These are phyloP conservation scores for Monarcha castaneiventris DNA, from an alignment of 2,113 vertebrate genomes.

Conservation along the genomic window DNA sequence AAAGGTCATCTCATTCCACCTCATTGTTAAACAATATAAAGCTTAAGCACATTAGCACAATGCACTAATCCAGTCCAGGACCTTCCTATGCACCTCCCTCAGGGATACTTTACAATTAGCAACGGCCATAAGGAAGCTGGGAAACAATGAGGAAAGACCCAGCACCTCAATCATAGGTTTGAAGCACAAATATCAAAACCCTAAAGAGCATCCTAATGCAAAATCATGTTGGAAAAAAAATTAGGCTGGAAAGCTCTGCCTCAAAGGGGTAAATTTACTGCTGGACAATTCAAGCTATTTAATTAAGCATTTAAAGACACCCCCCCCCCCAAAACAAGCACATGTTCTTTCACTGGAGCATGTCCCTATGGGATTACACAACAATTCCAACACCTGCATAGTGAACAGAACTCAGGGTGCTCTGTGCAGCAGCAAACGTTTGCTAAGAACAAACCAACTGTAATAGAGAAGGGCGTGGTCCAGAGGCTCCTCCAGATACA, in stretches of 20 bases:
- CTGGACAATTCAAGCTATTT: not conserved
- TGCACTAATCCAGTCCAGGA: not conserved
- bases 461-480: not conserved
- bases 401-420: not conserved
- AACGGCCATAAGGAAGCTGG: not conserved
- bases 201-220: not conserved
- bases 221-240: not conserved
- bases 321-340: not conserved
- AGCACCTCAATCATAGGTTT: not conserved
- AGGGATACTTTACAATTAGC: conserved; percentile 1
- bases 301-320: not conserved
- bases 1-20: not conserved
- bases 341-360: not conserved
- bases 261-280: not conserved
- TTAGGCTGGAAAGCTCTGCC: not conserved
- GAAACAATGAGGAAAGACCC: conserved; percentile 18
- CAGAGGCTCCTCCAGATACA: not conserved
- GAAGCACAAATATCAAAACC: not conserved
- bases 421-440: not conserved
- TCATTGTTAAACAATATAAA: not conserved
- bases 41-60: not conserved
- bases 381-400: not conserved
- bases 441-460: not conserved
- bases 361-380: not conserved
- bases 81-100: conserved; percentile 1